Evolutionary conservation across 2,113 vertebrate genomes (phyloP).

Genomic region (Chloropsis cyanopogon): DNA sequence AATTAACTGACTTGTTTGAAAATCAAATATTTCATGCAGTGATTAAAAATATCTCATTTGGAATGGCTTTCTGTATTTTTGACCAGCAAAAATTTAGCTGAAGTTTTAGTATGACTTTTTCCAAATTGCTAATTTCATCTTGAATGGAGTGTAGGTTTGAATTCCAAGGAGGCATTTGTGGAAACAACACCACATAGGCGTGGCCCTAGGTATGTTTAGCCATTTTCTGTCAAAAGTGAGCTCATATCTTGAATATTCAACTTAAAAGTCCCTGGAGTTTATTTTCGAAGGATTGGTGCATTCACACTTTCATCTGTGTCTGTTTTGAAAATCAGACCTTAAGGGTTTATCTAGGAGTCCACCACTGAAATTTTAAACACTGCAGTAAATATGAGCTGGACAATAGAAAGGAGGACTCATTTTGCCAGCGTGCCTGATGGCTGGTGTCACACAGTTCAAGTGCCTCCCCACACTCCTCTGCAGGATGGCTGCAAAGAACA

Average conservation of each 20-base stretch:
- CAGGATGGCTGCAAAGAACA: not conserved
- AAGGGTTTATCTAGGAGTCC: not conserved
- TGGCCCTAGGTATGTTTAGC: accelerated
- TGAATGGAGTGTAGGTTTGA: not conserved
- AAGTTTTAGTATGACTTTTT: not conserved
- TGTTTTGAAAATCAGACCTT: not conserved
- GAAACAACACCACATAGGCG: not conserved
- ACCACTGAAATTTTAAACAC: not conserved
- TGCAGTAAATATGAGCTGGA: not conserved
- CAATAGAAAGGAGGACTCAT: not conserved
- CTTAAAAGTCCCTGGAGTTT: not conserved
- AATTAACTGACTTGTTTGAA: not conserved
- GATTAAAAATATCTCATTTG: not conserved
- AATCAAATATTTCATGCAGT: not conserved
- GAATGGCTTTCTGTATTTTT: not conserved
- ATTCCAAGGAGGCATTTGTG: not conserved
- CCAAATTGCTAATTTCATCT: not conserved
- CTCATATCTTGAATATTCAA: not conserved
- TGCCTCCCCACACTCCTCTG: accelerated
- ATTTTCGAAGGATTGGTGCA: not conserved
- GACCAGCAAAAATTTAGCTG: not conserved
- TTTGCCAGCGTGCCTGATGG: not conserved
- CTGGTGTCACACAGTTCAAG: not conserved
- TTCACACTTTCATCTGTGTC: not conserved
- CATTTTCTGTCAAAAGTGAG: not conserved